Conservation (phyloP, 1,140 invertebrate genomes). For the Anoplolepis gracilipes region DNA sequence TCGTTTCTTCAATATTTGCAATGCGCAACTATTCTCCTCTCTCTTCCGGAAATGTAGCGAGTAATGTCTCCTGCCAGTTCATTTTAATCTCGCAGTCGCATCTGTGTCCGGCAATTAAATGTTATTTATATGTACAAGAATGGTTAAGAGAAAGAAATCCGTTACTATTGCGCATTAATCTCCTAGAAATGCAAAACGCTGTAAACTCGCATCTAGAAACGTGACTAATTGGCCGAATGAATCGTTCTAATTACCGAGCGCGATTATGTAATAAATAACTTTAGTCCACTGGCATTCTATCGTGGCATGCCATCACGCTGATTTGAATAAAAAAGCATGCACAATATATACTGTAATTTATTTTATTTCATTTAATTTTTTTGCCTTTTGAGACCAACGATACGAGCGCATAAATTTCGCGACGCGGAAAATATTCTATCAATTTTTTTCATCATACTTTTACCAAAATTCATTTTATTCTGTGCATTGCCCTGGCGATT, state of each 20-base stretch:
- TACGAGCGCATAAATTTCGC: constrained; percentile 42
- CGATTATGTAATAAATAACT: constrained; percentile 51
- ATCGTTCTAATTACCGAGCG: constrained; percentile 41
- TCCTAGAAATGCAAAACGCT: constrained; percentile 14
- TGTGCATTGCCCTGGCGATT: neutral
- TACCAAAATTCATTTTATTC: constrained; percentile 47
- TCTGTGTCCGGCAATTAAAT: constrained; percentile 49
- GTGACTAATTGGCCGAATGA: constrained; percentile 46
- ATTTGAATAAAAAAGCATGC: constrained; percentile 42
- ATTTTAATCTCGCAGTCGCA: constrained; percentile 53
- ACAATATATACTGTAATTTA: neutral
- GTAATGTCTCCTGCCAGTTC: constrained; percentile 36
- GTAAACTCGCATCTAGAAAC: constrained; percentile 16
- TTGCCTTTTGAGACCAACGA: neutral
- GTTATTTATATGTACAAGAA: constrained; percentile 53
- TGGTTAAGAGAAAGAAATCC: constrained; percentile 36
- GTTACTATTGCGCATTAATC: constrained; percentile 30
- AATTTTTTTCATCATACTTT: constrained; percentile 33
- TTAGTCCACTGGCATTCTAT: too few relatives aligned
- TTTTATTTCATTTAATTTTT: constrained; percentile 27
- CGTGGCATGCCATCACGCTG: neutral
- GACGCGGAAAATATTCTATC: constrained; percentile 39
- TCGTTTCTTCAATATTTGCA: constrained; percentile 54
- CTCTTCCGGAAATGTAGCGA: constrained; percentile 9
- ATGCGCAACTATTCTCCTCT: neutral